Base-by-base conservation (phyloP, 1,140 invertebrate species). In the Temnothorax nylanderi region DNA sequence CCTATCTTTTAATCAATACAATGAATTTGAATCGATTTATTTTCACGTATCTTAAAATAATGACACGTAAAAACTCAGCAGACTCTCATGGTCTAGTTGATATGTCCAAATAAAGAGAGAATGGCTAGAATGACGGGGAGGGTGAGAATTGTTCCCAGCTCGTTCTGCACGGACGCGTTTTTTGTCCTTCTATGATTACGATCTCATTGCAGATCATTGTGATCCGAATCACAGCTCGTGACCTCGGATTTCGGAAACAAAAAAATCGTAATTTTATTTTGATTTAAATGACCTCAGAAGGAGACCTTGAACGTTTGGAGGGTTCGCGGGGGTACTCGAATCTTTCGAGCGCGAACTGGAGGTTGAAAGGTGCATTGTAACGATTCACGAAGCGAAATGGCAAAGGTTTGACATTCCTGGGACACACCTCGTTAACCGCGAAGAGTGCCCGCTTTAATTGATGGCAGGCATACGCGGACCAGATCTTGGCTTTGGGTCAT, bases 171-270 rank as follows among this genome's bases (percentile, higher is more conserved):
- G 67, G 49, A 4, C 64, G 47, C 62, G 44, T 62, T 58, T 72
- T 88, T 26, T 75, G 47, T 69, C 67, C 54, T 80, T 77, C 76
- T 51, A 37, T 18, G 75, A 85, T 81, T 67, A 54, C 51, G 44
- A 88, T 84, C 86, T 88, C 67, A 3, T 60, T 76, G 77, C 77
- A 44, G 49, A 85, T 89, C 88, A 82, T 87, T 67, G 85, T 87
- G 85, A 77, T 91, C 69, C 77, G 86, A 41, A 89, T 86, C 56
- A 26, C n/a, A 21, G 6, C 4, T n/a, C 26, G 32, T 5, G 86
- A 49, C 78, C 86, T 91, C 65, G 41, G 21, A 71, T 87, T 89
- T 90, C 60, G 77, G 76, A 62, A 84, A 77, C 44, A 58, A 85
- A 85, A 26, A 76, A 77, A 18, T 60, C 60, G 32, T 49, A 58